Base-by-base conservation (phyloP, 2,888 invertebrate genomes). In the Heteromyza rotundicornis region DNA sequence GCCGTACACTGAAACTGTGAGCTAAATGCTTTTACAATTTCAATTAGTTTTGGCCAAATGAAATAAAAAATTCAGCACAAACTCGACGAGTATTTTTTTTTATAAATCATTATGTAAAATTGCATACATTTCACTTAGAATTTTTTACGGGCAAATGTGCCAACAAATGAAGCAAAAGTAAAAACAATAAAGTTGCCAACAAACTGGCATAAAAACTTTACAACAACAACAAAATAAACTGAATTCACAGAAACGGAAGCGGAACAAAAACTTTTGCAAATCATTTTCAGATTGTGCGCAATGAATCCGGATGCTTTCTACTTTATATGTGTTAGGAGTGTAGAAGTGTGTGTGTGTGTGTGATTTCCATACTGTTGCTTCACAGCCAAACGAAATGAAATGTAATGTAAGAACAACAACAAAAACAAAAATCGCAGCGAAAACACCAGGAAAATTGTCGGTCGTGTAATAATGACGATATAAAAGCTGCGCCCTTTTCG, bases 161-260 rank as follows among this genome's bases (percentile, higher is more conserved):
- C n/a, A n/a, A n/a, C n/a, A n/a, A n/a, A n/a, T n/a, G n/a, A n/a
- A n/a, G n/a, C n/a, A n/a, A n/a, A n/a, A n/a, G n/a, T n/a, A n/a
- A n/a, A n/a, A n/a, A n/a, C n/a, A n/a, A n/a, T n/a, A n/a, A n/a
- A n/a, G n/a, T n/a, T n/a, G n/a, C n/a, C n/a, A n/a, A n/a, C n/a
- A n/a, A n/a, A n/a, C n/a, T n/a, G n/a, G n/a, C n/a, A n/a, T n/a
- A n/a, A n/a, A n/a, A n/a, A n/a, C n/a, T n/a, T n/a, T n/a, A n/a
- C n/a, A n/a, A n/a, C n/a, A n/a, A n/a, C n/a, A n/a, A n/a, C n/a
- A n/a, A n/a, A n/a, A n/a, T n/a, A n/a, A n/a, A n/a, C n/a, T n/a
- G n/a, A n/a, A n/a, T n/a, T n/a, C n/a, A 19, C 47, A 59, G 35
- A 23, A 40, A 50, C 52, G 35, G 57, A 23, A 20, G 20, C 12